These are phyloP conservation scores for Resseliella maxima DNA, from an alignment of 2,888 invertebrate genomes.

Conservation along the genomic window DNA sequence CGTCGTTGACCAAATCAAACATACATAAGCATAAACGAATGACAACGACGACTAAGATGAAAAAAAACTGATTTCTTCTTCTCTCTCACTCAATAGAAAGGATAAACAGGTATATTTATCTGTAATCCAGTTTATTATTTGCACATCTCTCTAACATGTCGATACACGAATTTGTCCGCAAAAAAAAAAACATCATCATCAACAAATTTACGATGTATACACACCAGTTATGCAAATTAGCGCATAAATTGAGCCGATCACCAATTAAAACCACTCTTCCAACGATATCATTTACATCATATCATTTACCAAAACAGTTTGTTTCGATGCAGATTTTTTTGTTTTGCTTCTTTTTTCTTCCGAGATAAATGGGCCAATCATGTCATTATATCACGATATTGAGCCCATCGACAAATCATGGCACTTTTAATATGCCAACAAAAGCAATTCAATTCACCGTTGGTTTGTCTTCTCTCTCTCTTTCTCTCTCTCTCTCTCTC, in stretches of 20 bases:
- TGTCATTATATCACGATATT: not conserved
- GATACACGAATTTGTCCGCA: not conserved
- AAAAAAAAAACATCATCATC: not conserved
- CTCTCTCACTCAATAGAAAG: no score
- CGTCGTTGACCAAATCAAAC: not conserved
- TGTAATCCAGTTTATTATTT: conserved; percentile 32
- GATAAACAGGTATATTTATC: conserved; percentile 46
- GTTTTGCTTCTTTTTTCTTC: not conserved
- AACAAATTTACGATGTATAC: not conserved
- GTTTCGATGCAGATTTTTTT: not conserved
- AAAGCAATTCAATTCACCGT: not conserved
- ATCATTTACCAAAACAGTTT: no score
- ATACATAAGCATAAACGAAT: not conserved
- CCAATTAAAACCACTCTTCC: conserved; percentile 29
- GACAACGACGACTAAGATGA: not conserved
- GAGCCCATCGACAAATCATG: not conserved
- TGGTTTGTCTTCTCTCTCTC: no score
- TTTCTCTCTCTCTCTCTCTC: no score
- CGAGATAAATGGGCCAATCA: conserved; percentile 9
- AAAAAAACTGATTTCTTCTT: no score
- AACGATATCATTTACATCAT: not conserved
- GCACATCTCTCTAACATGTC: not conserved
- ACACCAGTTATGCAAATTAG: conserved; percentile 39
- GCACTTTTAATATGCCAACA: not conserved
- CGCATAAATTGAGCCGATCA: conserved; percentile 3